Conservation (phyloP, 2,888 invertebrate species). For the Pediacus dermestoides region DNA sequence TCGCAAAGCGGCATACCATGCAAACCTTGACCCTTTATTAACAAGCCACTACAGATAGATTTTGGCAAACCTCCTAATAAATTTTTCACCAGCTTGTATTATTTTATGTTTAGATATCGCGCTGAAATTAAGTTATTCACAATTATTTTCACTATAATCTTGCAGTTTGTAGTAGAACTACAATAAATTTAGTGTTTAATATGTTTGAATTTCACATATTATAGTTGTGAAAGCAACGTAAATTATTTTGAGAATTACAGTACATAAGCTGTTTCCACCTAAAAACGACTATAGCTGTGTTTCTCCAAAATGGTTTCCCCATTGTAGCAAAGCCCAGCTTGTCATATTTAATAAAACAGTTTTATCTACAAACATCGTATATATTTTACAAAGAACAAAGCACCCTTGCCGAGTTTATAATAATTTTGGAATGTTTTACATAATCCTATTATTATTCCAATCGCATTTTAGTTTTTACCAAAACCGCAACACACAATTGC, state of each 20-base stretch:
- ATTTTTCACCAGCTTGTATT: no score
- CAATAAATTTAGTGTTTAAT: no score
- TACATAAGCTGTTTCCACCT: no score
- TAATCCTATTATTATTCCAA: constrained; percentile 15
- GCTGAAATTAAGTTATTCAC: no score
- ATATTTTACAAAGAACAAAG: constrained; percentile 6
- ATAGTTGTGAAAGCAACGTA: no score
- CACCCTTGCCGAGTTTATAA: constrained; percentile 9
- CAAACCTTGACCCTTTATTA: constrained; percentile 16
- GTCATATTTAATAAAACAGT: constrained; percentile 9
- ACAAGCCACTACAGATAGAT: constrained; percentile 20
- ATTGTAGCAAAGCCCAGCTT: constrained; percentile 5
- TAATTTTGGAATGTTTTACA: constrained; percentile 13
- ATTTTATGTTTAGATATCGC: no score
- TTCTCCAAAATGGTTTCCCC: no score
- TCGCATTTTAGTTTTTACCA: constrained; percentile 12
- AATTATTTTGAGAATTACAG: no score
- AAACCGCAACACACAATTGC: constrained; percentile 8
- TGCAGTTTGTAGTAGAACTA: no score
- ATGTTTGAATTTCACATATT: no score
- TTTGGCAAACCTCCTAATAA: constrained; percentile 9
- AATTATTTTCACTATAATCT: no score
- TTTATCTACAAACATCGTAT: neutral
- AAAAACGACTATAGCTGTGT: no score
- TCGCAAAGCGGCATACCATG: constrained; percentile 12